phyloP scores from a whole-genome alignment of 2,113 vertebrate species.

The Fregetta grallaria region DNA sequence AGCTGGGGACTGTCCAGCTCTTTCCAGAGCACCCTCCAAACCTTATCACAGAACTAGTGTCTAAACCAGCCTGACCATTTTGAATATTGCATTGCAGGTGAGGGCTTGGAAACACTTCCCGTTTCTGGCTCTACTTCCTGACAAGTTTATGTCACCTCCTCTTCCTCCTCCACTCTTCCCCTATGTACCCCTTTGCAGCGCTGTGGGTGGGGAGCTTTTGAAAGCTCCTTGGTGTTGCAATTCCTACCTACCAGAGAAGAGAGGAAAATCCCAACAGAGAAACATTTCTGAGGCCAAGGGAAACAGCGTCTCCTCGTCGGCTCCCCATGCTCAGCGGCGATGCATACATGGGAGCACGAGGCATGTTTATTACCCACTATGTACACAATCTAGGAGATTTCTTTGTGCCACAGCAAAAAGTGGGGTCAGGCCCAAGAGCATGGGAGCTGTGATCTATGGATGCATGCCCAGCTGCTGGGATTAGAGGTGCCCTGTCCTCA shows the following conservation, averaged over 20 bases:
- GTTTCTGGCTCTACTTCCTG: not conserved
- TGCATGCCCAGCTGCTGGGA: not conserved
- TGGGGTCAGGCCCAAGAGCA: not conserved
- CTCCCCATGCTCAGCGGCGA: not conserved
- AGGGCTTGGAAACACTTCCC: not conserved
- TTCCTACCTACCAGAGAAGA: not conserved
- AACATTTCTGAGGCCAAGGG: not conserved
- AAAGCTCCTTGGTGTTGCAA: not conserved
- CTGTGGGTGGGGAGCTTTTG: not conserved
- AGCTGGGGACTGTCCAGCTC: not conserved
- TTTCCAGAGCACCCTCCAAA: not conserved
- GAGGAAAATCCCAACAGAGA: not conserved
- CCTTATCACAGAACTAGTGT: not conserved
- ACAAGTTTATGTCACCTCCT: not conserved
- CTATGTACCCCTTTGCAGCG: accelerated
- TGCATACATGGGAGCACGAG: not conserved
- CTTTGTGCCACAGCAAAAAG: not conserved
- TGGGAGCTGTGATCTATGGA: not conserved
- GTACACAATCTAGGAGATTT: not conserved
- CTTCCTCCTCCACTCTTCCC: not conserved
- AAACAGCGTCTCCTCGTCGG: not conserved
- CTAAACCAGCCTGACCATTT: not conserved
- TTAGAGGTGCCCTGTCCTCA: not conserved
- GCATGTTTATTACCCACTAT: not conserved
- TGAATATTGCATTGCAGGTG: not conserved